These are phyloP conservation scores for Centropyge bicolor DNA, from an alignment of 2,797 vertebrate species.

Conservation along the genomic window DNA sequence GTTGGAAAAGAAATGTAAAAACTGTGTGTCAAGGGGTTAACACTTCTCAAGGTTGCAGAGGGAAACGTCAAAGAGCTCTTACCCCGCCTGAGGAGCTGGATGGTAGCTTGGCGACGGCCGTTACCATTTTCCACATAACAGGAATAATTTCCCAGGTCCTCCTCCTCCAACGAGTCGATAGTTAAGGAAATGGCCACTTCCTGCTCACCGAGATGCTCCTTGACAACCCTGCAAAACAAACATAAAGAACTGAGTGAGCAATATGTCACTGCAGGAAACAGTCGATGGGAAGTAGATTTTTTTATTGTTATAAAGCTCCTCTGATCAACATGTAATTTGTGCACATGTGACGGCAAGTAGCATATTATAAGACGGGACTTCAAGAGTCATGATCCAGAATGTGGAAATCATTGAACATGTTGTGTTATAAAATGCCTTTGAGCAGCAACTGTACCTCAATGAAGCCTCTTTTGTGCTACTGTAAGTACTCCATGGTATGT, in stretches of 20 bases:
- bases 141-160: slow-evolving; percentile 97
- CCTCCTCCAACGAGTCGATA: slow-evolving; percentile 94
- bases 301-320: not conserved
- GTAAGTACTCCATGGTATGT: slow-evolving; percentile 70
- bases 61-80: slow-evolving; percentile 65
- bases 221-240: slow-evolving; percentile 89
- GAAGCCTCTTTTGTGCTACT: slow-evolving; percentile 41
- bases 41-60: not conserved
- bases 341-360: not conserved
- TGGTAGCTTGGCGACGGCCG: slow-evolving; percentile 93
- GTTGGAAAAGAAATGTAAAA: not conserved
- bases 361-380: not conserved
- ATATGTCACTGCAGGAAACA: slow-evolving; percentile 2
- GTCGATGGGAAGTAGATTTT: not conserved
- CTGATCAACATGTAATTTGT: not conserved
- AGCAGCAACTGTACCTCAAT: slow-evolving; percentile 4
- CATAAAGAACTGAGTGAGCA: slow-evolving; percentile 38
- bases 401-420: slow-evolving; percentile 1
- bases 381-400: slow-evolving; percentile 3
- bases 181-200: slow-evolving; percentile 97
- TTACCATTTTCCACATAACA: slow-evolving; percentile 98
- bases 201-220: slow-evolving; percentile 96
- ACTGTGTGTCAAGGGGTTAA: not conserved
- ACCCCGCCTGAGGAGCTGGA: slow-evolving; percentile 96
- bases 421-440: slow-evolving; percentile 9